Base-by-base conservation (phyloP, 2,113 vertebrate species). In the Garra rufa region DNA sequence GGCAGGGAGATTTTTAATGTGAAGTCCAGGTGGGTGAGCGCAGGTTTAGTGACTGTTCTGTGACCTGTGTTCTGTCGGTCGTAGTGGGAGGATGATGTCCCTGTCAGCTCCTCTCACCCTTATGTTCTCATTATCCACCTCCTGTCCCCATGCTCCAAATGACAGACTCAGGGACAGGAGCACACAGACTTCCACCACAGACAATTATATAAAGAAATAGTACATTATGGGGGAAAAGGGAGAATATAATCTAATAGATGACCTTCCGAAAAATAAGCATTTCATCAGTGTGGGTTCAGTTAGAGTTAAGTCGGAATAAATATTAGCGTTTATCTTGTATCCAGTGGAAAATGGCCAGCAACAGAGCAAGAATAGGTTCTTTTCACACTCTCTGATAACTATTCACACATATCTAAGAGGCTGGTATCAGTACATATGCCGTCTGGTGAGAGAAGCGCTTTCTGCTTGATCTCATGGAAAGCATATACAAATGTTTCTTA, bases 101-200 rank as follows among this genome's bases (percentile, higher is more conserved):
- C 86, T 85, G 86, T 85, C 86, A 87, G 80, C 83, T 78, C 65
- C 85, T 81, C 85, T 83, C 83, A 85, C 84, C 83, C 83, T 87
- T 81, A 85, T 73, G 83, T 85, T 82, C 80, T 85, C 83, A 82
- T 85, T 87, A 87, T 85, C 75, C 80, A 67, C 73, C 74, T 79
- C 83, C 85, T 85, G 74, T 67, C 76, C 75, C 19, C 81, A 38
- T 43, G 63, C n/a, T 55, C 46, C 28, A 50, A 34, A 82, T 80
- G 79, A 70, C 79, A 82, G 30, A 77, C 21, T 77, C 75, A 41
- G 50, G n/a, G 19, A 59, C 75, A 77, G 79, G 19, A 70, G 19
- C 63, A 55, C 59, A 69, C 44, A 38, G 24, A n/a, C 15, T n/a
- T 59, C 34, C 65, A 50, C 30, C 28, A 61, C 26, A 26, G 86